phyloP scores from a whole-genome alignment of 2,797 vertebrate genomes.

The Myotis daubentonii region DNA sequence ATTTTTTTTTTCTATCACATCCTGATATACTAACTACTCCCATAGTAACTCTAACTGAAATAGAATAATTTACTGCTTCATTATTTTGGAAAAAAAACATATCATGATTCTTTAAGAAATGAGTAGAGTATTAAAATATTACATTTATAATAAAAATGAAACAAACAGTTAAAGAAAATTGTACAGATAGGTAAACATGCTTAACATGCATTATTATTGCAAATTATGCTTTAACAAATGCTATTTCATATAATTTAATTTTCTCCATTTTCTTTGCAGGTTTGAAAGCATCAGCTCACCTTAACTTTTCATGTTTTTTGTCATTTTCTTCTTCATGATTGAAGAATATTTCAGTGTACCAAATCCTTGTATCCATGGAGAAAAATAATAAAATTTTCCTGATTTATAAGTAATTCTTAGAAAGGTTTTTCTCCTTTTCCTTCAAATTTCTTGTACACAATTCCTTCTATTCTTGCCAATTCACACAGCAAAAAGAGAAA shows the following conservation, averaged over 20 bases:
- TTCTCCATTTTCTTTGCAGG: background rate
- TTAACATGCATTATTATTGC: background rate
- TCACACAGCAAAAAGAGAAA: background rate
- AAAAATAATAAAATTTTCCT: background rate
- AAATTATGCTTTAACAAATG: background rate
- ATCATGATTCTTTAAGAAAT: slow-evolving; percentile 19
- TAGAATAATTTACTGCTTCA: slow-evolving; percentile 32
- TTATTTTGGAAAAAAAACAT: slow-evolving; percentile 3
- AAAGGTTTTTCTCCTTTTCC: background rate
- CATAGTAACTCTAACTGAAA: slow-evolving; percentile 1
- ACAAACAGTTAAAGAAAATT: background rate
- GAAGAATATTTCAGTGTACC: background rate
- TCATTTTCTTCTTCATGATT: background rate
- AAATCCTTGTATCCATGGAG: background rate
- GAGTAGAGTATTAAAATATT: background rate
- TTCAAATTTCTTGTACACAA: background rate
- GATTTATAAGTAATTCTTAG: background rate
- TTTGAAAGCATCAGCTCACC: background rate
- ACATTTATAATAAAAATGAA: slow-evolving; percentile 11
- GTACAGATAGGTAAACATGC: background rate
- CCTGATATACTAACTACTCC: background rate
- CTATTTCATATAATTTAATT: background rate
- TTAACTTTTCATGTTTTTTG: background rate
- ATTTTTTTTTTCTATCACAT: background rate
- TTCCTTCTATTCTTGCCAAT: background rate